A percentile compares a stretch with the other conserved stretches of the same genome.
These are phyloP conservation scores for Stomorhina lunata DNA, from an alignment of 2,888 invertebrate species.

Conservation along the genomic window DNA sequence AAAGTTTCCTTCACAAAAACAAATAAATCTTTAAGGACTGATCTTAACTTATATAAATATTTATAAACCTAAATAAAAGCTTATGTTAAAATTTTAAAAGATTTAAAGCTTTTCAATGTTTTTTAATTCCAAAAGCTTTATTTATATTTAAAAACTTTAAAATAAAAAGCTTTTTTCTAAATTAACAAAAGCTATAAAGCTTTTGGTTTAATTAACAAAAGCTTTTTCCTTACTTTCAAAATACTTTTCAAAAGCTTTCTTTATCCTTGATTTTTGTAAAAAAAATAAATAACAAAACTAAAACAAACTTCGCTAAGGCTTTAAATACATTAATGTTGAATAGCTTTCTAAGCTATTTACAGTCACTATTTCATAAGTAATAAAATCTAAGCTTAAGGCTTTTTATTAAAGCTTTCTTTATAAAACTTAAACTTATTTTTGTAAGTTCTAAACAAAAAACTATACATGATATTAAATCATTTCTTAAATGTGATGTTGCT, in stretches of 20 bases:
- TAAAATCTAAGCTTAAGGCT: slow-evolving; percentile 13
- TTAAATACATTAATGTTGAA: slow-evolving; percentile 37
- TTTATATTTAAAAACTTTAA: no score
- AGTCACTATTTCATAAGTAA: slow-evolving; percentile 63
- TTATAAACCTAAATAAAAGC: background rate
- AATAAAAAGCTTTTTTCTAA: no score
- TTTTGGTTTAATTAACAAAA: no score
- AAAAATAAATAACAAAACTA: slow-evolving; percentile 1
- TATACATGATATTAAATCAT: slow-evolving; percentile 54
- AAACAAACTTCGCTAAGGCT: slow-evolving; percentile 33
- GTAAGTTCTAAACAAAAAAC: slow-evolving; percentile 23
- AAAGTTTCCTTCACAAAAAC: slow-evolving; percentile 46
- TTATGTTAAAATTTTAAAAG: background rate
- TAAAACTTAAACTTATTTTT: no score
- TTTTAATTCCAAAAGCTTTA: slow-evolving; percentile 6
- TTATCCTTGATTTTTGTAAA: background rate
- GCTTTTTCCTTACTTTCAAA: no score
- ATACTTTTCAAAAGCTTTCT: no score
- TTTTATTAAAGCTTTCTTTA: slow-evolving; percentile 28
- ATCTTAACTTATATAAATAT: slow-evolving; percentile 27
- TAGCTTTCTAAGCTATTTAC: slow-evolving; percentile 47
- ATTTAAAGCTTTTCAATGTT: background rate
- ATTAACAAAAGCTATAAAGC: no score
- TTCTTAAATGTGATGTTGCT: slow-evolving; percentile 73
- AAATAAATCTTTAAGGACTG: slow-evolving; percentile 47